Evolutionary conservation across 2,888 invertebrate genomes (phyloP), one percentile per base, ranked within the genome.

Genomic region (Parnassius orleans): DNA sequence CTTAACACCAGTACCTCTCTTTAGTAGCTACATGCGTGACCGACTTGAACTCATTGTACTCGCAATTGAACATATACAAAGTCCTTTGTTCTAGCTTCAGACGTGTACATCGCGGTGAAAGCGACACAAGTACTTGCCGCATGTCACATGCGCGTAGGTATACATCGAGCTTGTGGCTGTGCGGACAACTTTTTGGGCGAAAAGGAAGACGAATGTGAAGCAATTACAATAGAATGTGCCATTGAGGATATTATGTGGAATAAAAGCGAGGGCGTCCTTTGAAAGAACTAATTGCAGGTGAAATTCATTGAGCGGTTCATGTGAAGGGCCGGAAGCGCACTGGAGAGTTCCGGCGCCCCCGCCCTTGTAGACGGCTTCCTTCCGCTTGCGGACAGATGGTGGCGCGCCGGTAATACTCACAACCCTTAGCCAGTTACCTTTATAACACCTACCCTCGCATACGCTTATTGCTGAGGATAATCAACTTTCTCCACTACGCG

Each of bases 321-420:
- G 48, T n/a, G 48, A 14, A 48, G 48, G 48, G 48, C 14, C 14
- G 14, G 14, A 48, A 48, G 48, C 9, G 14, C 14, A 14, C 48
- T 48, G 48, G 14, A 48, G 48, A 48, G 14, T 9, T 48, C 48
- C 48, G 48, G 9, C 14, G 47, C 12, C 15, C 48, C 14, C 14
- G 9, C 48, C 14, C 48, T 7, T n/a, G 12, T 1, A 7, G 48
- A n/a, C 48, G 10, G 14, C 48, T 14, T 48, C 48, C 48, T 48
- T 48, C 48, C 48, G 48, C 10, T 48, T n/a, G n/a, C 14, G 48
- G 48, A 33, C 48, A 48, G 48, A 12, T 48, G 48, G 48, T 10
- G 3, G 48, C 15, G 14, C 14, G n/a, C 9, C 48, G 5, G n/a
- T 14, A n/a, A 14, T 14, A 48, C 3, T n/a, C 48, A 14, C 48